Evolutionary conservation across 2,113 vertebrate species (phyloP).

Genomic region (Calcarius ornatus): DNA sequence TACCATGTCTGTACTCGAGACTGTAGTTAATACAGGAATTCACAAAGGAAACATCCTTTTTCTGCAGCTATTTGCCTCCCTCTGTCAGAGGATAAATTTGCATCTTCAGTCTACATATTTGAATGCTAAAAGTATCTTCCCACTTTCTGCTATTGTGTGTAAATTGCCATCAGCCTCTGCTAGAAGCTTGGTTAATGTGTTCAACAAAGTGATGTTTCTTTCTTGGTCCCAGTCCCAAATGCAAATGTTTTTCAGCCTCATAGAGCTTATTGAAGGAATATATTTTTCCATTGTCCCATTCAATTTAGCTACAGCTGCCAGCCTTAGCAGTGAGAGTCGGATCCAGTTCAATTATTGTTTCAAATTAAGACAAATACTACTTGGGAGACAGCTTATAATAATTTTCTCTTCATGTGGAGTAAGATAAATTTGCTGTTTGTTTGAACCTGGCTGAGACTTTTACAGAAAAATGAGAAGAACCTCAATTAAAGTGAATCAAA

Average conservation of each 20-base stretch:
- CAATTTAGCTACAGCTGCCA: not conserved
- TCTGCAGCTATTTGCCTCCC: not conserved
- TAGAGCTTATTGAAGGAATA: not conserved
- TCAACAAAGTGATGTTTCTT: not conserved
- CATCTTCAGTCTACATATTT: not conserved
- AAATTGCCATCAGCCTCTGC: not conserved
- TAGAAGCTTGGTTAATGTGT: not conserved
- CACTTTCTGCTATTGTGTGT: not conserved
- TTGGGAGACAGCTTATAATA: not conserved
- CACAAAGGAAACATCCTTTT: not conserved
- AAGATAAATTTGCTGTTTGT: not conserved
- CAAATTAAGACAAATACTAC: constrained; percentile 2
- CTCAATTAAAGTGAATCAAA: not conserved
- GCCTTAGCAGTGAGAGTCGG: not conserved
- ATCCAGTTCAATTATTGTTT: not conserved
- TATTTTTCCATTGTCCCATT: not conserved
- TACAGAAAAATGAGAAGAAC: not conserved
- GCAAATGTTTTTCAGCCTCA: not conserved
- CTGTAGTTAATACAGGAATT: not conserved
- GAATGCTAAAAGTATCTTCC: not conserved
- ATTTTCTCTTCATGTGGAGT: not conserved
- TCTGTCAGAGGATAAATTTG: not conserved
- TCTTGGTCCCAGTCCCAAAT: not conserved
- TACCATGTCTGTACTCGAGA: not conserved
- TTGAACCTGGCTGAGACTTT: not conserved